These are phyloP conservation scores for Dipodomys ordii DNA, from an alignment of 2,113 vertebrate genomes.

Conservation along the genomic window DNA sequence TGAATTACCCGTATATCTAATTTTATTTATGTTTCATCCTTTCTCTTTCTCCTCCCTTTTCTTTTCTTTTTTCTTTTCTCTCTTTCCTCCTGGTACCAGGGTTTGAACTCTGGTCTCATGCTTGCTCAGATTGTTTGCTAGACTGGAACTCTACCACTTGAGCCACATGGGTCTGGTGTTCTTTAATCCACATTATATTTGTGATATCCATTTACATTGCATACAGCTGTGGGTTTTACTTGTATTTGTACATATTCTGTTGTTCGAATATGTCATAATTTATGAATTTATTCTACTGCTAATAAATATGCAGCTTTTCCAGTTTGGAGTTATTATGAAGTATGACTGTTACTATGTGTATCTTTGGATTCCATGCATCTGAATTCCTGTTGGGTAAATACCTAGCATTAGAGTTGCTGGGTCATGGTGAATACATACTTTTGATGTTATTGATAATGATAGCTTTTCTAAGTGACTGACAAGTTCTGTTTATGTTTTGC, in stretches of 20 bases:
- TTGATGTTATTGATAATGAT: constrained; percentile 43
- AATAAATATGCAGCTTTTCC: constrained; percentile 44
- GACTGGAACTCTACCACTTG: too few species aligned
- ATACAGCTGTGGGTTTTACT: neutral
- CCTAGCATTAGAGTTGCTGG: constrained; percentile 35
- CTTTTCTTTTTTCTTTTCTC: too few species aligned
- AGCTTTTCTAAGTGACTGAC: constrained; percentile 53
- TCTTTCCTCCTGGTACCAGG: too few species aligned
- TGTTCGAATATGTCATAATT: constrained; percentile 29
- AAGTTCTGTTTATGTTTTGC: constrained; percentile 39
- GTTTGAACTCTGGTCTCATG: too few species aligned
- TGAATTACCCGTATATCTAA: too few species aligned
- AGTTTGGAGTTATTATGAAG: constrained; percentile 36
- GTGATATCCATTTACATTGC: constrained; percentile 29
- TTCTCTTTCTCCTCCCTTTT: too few species aligned
- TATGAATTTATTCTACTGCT: constrained; percentile 24
- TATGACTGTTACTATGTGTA: neutral
- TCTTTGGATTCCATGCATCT: constrained; percentile 24
- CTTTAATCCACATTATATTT: constrained; percentile 1
- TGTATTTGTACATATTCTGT: constrained; percentile 42
- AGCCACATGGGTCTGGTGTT: neutral
- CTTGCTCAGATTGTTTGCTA: too few species aligned
- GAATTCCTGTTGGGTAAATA: constrained; percentile 51
- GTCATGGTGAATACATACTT: constrained; percentile 38
- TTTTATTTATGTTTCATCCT: too few species aligned